Percentiles rank a stretch among this genome's conserved stretches.
phyloP scores from a whole-genome alignment of 2,888 invertebrate genomes.

The Perithous albicinctus region DNA sequence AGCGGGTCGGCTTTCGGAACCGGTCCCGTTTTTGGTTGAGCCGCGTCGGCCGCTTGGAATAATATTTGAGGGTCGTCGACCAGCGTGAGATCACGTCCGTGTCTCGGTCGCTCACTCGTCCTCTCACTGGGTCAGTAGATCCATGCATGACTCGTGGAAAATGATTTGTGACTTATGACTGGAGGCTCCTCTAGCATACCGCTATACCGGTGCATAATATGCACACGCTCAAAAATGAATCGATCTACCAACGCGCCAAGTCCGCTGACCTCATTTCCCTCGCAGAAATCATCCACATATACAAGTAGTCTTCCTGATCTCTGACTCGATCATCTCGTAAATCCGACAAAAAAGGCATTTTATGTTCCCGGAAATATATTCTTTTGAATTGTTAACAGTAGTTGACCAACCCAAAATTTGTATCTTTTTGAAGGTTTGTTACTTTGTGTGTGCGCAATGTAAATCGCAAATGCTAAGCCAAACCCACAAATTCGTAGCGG shows the following conservation, averaged over 20 bases:
- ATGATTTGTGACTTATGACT: conserved; percentile 56
- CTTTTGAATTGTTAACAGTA: conserved; percentile 2
- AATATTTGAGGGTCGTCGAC: conserved; percentile 62
- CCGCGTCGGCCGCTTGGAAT: conserved; percentile 39
- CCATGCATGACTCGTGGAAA: conserved; percentile 65
- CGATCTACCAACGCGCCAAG: conserved; percentile 27
- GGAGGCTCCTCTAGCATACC: conserved; percentile 13
- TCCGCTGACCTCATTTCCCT: conserved; percentile 41
- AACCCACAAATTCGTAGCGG: background rate
- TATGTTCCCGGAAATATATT: conserved; percentile 9
- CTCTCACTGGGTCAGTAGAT: conserved; percentile 76
- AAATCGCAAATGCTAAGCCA: background rate
- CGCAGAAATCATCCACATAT: background rate
- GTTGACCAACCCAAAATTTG: background rate
- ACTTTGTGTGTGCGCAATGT: background rate
- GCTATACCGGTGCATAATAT: conserved; percentile 4
- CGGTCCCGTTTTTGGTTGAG: conserved; percentile 58
- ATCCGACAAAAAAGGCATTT: background rate
- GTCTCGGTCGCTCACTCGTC: conserved; percentile 61
- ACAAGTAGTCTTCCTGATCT: background rate
- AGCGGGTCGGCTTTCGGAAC: conserved; percentile 45
- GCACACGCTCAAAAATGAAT: conserved; percentile 19
- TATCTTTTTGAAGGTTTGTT: background rate
- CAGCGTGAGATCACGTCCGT: conserved; percentile 64
- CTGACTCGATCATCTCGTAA: background rate